These are phyloP conservation scores for Tribolium castaneum DNA, from an alignment of 1,140 invertebrate genomes.

Conservation along the genomic window DNA sequence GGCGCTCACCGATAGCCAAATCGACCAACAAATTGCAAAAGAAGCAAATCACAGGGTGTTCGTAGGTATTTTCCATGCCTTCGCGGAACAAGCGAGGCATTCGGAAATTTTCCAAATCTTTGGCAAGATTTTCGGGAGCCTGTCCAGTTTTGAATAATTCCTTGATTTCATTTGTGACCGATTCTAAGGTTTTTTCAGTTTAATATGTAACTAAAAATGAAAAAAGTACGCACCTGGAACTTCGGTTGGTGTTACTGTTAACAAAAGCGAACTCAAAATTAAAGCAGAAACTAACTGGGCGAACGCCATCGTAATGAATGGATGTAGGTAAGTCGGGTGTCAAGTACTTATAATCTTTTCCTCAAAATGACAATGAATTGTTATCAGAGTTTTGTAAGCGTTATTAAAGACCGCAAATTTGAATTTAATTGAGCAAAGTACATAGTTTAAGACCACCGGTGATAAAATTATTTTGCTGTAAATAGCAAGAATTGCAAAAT, in stretches of 20 bases:
- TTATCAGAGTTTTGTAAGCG: neutral
- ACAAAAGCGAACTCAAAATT: neutral
- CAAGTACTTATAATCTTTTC: neutral
- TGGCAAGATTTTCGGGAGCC: constrained; percentile 30
- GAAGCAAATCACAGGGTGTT: constrained; percentile 23
- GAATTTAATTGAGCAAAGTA: neutral
- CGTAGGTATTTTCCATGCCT: constrained; percentile 15
- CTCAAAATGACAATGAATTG: neutral
- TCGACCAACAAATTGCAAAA: constrained; percentile 28
- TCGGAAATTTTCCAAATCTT: constrained; percentile 14
- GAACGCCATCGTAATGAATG: neutral
- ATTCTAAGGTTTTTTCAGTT: neutral
- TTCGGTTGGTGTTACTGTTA: neutral
- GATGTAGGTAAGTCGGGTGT: neutral
- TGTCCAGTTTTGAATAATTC: constrained; percentile 29
- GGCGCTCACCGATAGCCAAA: constrained; percentile 31
- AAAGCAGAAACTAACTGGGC: neutral
- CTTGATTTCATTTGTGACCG: neutral
- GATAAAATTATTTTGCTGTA: neutral
- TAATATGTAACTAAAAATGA: neutral
- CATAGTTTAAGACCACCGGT: neutral
- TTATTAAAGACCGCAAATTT: neutral
- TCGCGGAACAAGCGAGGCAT: constrained; percentile 42
- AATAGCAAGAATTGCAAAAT: no score
- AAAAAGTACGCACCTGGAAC: neutral